These are phyloP conservation scores for Andricus quercusramuli DNA, from an alignment of 2,888 invertebrate species.

Conservation along the genomic window DNA sequence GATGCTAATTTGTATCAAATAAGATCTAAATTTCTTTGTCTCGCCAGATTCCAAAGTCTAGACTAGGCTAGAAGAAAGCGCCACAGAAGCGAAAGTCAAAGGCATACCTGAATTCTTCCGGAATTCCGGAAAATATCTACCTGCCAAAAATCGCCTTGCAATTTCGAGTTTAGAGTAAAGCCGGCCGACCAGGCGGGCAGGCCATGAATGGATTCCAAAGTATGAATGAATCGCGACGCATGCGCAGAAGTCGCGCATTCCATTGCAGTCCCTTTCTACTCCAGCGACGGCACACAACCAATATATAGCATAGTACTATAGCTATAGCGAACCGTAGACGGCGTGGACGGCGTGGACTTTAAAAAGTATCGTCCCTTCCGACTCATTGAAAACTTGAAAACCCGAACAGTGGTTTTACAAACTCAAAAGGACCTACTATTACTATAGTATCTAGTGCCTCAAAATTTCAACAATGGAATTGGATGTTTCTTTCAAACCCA, in stretches of 20 bases:
- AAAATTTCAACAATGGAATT: constrained; percentile 7
- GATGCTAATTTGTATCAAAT: not conserved
- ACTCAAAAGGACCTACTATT: constrained; percentile 13
- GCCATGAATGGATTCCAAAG: constrained; percentile 3
- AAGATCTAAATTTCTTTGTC: not conserved
- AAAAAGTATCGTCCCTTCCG: constrained; percentile 34
- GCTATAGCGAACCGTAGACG: too few relatives aligned
- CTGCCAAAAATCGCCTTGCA: constrained; percentile 19
- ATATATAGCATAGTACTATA: not conserved
- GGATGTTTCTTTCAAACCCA: constrained; percentile 32
- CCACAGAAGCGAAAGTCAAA: not conserved
- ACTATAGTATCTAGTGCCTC: not conserved
- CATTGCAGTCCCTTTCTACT: constrained; percentile 10
- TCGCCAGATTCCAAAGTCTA: not conserved
- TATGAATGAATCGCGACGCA: constrained; percentile 14
- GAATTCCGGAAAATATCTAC: constrained; percentile 22
- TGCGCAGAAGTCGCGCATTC: constrained; percentile 2
- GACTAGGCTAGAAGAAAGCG: not conserved
- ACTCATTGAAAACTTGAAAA: constrained; percentile 20
- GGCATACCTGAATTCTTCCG: not conserved
- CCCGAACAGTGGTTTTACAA: constrained; percentile 25
- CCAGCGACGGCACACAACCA: not conserved
- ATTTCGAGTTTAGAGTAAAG: not conserved
- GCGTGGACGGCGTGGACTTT: not conserved
- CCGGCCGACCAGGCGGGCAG: not conserved